Evolutionary conservation across 2,113 vertebrate species (phyloP), one percentile per base, ranked within the genome.

Genomic region (Loxodonta africana): DNA sequence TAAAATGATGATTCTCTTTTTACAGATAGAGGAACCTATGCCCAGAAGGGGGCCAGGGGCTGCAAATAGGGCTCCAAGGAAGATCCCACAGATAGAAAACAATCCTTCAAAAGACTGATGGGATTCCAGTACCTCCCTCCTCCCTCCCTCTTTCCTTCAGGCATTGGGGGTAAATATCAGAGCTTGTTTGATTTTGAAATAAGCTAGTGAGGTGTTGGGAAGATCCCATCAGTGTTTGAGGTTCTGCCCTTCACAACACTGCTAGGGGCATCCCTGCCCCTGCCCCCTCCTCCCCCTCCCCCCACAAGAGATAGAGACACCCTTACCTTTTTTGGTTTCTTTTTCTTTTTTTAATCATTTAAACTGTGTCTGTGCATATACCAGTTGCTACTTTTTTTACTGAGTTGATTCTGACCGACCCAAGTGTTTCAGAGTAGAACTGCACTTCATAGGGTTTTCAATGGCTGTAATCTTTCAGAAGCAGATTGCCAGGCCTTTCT

Each of bases 131-230:
- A n/a, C 25, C 62, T 48, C 63, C n/a, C 74, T 94, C 62, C 84
- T 37, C 60, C 51, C 48, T 48, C 48, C 10, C 48, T 48, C 48
- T 76, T 84, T 78, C 74, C 84, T 48, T 81, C 67, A 33, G 60
- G 30, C 67, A 51, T 4, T 73, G 37, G 46, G 41, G 30, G 26
- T 60, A 94, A 96, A 88, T 96, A 76, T 51, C 83, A 71, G 76
- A 78, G 44, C 53, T 26, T n/a, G 28, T 82, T 85, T 90, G 60
- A n/a, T 94, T 94, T 89, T 37, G 57, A 93, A 97, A 89, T 95
- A 93, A 96, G 60, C 60, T 53, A 82, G 33, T 30, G 46, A 57
- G 15, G 2, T 73, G 23, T 62, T n/a, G 53, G 77, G 78, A 83
- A 63, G 67, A 88, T 17, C 25, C 73, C 12, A 20, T 86, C 37